Evolutionary conservation across 2,797 vertebrate species (phyloP).

Genomic region (Botia almorhae): DNA sequence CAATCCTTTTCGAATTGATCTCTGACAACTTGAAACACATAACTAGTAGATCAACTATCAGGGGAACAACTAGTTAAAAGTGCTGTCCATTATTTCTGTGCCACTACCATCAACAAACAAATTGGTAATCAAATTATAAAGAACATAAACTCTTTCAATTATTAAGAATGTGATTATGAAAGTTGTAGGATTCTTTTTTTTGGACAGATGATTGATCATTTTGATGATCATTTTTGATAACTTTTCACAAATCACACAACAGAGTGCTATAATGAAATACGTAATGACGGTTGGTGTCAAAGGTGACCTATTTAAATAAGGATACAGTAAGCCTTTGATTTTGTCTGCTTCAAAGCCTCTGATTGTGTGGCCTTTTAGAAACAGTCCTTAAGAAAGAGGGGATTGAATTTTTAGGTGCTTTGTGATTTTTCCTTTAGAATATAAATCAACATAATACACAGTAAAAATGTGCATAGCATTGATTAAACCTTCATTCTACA

Average conservation of each 20-base stretch:
- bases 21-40: not conserved
- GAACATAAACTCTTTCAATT: not conserved
- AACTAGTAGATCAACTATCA: not conserved
- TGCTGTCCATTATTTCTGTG: not conserved
- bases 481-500: slow-evolving; percentile 7
- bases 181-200: not conserved
- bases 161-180: not conserved
- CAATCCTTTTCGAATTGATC: slow-evolving; percentile 21
- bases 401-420: slow-evolving; percentile 33
- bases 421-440: slow-evolving; percentile 25
- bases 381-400: slow-evolving; percentile 14
- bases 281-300: not conserved
- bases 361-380: slow-evolving; percentile 34
- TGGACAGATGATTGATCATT: not conserved
- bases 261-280: too few relatives aligned
- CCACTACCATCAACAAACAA: not conserved
- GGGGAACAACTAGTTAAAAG: not conserved
- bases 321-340: slow-evolving; percentile 8
- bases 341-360: slow-evolving; percentile 23
- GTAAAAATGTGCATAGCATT: not conserved
- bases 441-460: slow-evolving; percentile 22
- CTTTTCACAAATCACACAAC: not conserved
- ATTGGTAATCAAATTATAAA: not conserved
- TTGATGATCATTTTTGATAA: not conserved
- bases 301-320: slow-evolving; percentile 23